These are phyloP conservation scores for Poeciliopsis turneri DNA, from an alignment of 2,797 vertebrate species.

Conservation along the genomic window DNA sequence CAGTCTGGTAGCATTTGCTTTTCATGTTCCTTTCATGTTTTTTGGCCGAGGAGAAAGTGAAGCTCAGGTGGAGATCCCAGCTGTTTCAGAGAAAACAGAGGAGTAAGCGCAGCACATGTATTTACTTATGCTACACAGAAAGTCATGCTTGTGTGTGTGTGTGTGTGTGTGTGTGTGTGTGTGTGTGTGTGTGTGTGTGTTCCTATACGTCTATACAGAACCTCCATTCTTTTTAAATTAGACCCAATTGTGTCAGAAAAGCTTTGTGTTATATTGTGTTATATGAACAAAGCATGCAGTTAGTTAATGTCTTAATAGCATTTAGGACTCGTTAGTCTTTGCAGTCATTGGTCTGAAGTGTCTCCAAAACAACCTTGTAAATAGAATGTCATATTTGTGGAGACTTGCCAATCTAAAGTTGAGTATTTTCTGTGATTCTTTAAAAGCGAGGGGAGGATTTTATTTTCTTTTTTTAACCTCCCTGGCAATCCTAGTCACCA, in stretches of 20 bases:
- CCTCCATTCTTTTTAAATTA: not conserved
- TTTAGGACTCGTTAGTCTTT: not conserved
- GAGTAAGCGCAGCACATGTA: conserved; percentile 57
- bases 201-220: conserved; percentile 33
- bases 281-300: not conserved
- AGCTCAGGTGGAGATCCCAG: conserved; percentile 38
- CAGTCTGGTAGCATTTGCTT: conserved; percentile 71
- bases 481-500: not conserved
- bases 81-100: conserved; percentile 54
- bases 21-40: conserved; percentile 77
- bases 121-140: conserved; percentile 29
- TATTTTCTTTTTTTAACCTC: not conserved
- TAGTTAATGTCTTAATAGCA: not conserved
- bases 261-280: not conserved
- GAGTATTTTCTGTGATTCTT: not conserved
- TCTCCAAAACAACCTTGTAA: not conserved
- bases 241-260: not conserved
- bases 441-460: not conserved
- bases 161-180: conserved; percentile 26
- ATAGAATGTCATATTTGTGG: not conserved
- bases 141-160: conserved; percentile 45
- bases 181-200: conserved; percentile 44
- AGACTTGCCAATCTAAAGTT: not conserved
- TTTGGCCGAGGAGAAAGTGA: conserved; percentile 71
- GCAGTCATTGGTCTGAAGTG: not conserved